phyloP scores from a whole-genome alignment of 2,113 vertebrate genomes.

The Etheostoma spectabile region DNA sequence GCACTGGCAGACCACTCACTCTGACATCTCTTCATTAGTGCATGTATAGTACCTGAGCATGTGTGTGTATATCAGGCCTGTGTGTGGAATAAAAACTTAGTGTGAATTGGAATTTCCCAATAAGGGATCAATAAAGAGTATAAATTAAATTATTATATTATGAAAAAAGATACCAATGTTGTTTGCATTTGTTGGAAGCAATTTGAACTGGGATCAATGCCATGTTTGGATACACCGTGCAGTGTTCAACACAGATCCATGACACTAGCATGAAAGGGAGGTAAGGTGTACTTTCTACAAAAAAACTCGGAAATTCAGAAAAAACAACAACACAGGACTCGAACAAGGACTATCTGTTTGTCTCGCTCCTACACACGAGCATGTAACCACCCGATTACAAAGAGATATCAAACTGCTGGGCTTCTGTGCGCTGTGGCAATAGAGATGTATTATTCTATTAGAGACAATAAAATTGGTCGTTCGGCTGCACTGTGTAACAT shows the following conservation, averaged over 20 bases:
- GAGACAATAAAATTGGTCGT: conserved; percentile 31
- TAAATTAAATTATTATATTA: too few relatives aligned
- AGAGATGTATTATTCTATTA: conserved; percentile 28
- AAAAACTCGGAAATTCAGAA: neutral
- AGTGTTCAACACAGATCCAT: neutral
- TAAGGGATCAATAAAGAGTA: too few relatives aligned
- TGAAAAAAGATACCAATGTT: neutral
- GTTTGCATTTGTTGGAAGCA: too few relatives aligned
- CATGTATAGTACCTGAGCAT: too few relatives aligned
- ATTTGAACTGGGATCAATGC: neutral
- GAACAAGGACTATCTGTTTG: neutral
- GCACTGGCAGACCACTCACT: too few relatives aligned
- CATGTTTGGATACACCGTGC: neutral
- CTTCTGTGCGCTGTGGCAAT: neutral
- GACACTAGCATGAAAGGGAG: neutral
- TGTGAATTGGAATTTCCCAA: too few relatives aligned
- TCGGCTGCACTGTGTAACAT: conserved; percentile 26
- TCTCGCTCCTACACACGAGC: neutral
- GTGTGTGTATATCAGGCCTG: too few relatives aligned
- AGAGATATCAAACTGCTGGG: neutral
- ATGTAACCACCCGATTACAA: neutral
- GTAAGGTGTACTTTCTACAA: neutral
- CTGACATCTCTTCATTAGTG: too few relatives aligned
- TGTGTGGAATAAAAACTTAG: too few relatives aligned
- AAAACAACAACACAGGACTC: neutral